Evolutionary conservation across 2,888 invertebrate genomes (phyloP).

Genomic region (Epistrophella euchroma): DNA sequence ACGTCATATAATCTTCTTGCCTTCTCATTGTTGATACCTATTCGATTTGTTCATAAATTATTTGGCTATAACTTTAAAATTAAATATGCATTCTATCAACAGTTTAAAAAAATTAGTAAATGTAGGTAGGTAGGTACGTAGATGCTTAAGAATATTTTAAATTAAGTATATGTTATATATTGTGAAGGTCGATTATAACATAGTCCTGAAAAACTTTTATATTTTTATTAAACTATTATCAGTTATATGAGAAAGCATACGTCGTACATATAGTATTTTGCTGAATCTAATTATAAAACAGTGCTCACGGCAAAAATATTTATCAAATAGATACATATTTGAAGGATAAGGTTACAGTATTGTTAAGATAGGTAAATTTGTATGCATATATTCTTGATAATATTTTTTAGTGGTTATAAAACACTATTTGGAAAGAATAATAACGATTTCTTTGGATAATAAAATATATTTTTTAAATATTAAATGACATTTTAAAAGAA

Average conservation of each 20-base stretch:
- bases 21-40: background rate
- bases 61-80: background rate
- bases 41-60: background rate
- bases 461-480: background rate
- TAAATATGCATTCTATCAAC: background rate
- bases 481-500: background rate
- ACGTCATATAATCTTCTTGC: constrained; percentile 17
- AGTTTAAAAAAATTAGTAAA: background rate
- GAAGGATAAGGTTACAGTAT: constrained; percentile 58
- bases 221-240: background rate
- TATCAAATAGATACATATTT: constrained; percentile 10
- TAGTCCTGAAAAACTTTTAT: background rate
- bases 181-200: too few relatives aligned
- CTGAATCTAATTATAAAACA: constrained; percentile 50
- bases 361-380: constrained; percentile 15
- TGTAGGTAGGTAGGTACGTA: too few relatives aligned
- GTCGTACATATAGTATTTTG: constrained; percentile 9
- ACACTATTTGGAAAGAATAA: background rate
- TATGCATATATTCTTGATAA: background rate
- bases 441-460: background rate
- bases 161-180: too few relatives aligned
- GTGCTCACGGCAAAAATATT: constrained; percentile 7
- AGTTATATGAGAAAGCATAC: constrained; percentile 1
- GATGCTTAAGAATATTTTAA: too few relatives aligned
- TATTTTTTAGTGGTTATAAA: background rate